phyloP scores from a whole-genome alignment of 2,113 vertebrate genomes.

The Indri indri region DNA sequence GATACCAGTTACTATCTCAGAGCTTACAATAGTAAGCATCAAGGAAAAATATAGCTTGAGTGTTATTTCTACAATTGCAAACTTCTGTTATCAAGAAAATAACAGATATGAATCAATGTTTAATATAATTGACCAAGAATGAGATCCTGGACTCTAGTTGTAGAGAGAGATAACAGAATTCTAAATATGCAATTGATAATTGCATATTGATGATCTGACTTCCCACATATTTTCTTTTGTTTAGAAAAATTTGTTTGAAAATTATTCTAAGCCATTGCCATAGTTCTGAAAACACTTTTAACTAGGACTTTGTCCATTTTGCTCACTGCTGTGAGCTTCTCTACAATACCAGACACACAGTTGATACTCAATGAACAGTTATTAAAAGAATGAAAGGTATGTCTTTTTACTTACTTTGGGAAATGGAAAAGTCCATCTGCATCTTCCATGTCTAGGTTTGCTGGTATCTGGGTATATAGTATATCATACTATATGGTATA shows the following conservation, averaged over 20 bases:
- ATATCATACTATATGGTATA: not conserved
- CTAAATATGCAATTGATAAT: not conserved
- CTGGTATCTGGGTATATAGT: not conserved
- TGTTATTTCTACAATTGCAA: not conserved
- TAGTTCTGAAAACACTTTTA: not conserved
- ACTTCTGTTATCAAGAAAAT: not conserved
- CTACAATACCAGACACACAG: not conserved
- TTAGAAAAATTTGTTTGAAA: conserved; percentile 26
- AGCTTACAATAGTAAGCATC: not conserved
- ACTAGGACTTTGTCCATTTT: not conserved
- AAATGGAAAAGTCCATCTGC: not conserved
- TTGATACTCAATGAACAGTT: not conserved
- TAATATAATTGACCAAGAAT: not conserved
- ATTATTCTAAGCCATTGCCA: not conserved
- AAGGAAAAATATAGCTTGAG: not conserved
- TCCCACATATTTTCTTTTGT: not conserved
- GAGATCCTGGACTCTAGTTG: not conserved
- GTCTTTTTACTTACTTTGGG: not conserved
- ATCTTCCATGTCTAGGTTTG: not conserved
- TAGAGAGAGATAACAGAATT: not conserved
- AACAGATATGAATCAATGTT: not conserved
- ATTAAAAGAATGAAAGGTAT: not conserved
- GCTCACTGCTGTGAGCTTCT: not conserved
- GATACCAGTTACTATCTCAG: not conserved
- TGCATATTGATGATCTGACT: not conserved